Evolutionary conservation across 2,888 invertebrate genomes (phyloP).

Genomic region (Ormyrus rosae): DNA sequence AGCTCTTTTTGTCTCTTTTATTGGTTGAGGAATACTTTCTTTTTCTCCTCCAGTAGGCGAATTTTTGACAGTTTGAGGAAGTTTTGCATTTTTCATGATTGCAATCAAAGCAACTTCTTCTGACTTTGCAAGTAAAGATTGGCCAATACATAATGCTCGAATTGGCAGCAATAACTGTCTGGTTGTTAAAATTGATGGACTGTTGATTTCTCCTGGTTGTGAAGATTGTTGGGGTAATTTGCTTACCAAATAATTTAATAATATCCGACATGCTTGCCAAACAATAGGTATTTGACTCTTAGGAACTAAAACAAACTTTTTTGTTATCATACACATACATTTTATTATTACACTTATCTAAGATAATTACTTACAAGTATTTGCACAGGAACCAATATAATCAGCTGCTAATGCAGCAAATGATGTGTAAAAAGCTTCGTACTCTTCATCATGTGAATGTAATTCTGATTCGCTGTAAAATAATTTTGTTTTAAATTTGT

Average conservation of each 20-base stretch:
- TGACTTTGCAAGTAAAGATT: conserved; percentile 83
- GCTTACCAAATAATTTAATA: conserved; percentile 81
- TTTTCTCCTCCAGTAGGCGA: conserved; percentile 78
- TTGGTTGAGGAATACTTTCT: conserved; percentile 77
- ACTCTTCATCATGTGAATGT: conserved; percentile 88
- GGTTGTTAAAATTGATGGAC: conserved; percentile 72
- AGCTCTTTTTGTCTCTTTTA: conserved; percentile 79
- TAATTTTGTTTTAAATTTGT: conserved; percentile 5
- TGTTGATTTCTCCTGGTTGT: conserved; percentile 67
- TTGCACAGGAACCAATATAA: conserved; percentile 86
- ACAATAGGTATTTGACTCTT: conserved; percentile 83
- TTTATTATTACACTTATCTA: no score
- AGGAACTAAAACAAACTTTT: conserved; percentile 77
- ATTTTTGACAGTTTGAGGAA: conserved; percentile 77
- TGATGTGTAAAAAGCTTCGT: conserved; percentile 91
- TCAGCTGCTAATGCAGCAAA: conserved; percentile 92
- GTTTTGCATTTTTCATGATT: conserved; percentile 84
- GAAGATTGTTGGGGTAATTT: conserved; percentile 73
- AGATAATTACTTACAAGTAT: conserved; percentile 81
- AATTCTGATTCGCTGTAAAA: conserved; percentile 90
- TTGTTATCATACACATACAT: background rate
- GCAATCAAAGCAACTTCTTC: conserved; percentile 88
- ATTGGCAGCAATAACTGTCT: conserved; percentile 82
- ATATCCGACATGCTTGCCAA: conserved; percentile 82
- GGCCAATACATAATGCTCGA: conserved; percentile 84